Percentiles rank a stretch among this genome's conserved stretches.
Evolutionary conservation across 1,140 invertebrate genomes (phyloP).

Genomic region (Mamestra configurata): DNA sequence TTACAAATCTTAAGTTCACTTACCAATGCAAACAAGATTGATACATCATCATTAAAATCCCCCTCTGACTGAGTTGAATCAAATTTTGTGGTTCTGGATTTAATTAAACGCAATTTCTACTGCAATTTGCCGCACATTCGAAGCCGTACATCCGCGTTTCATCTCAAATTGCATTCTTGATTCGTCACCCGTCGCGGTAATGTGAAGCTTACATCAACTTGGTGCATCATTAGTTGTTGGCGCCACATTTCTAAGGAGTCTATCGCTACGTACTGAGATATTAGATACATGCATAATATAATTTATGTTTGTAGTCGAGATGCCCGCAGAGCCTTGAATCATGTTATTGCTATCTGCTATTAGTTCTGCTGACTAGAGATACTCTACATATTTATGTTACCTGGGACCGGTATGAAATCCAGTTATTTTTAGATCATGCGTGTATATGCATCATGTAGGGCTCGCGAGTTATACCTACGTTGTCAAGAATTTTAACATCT

Average conservation of each 20-base stretch:
- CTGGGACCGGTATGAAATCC: constrained; percentile 34
- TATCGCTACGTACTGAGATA: constrained; percentile 68
- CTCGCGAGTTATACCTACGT: background rate
- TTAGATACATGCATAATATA: constrained; percentile 53
- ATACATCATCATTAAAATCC: background rate
- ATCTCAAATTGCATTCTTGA: constrained; percentile 49
- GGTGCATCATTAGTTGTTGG: constrained; percentile 43
- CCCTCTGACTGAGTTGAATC: background rate
- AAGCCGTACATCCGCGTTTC: constrained; percentile 42
- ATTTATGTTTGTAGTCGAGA: constrained; percentile 63
- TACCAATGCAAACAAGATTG: constrained; percentile 1
- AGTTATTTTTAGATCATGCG: constrained; percentile 43
- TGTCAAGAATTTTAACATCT: background rate
- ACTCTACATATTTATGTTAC: constrained; percentile 41
- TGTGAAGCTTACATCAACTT: constrained; percentile 27
- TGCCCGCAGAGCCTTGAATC: constrained; percentile 66
- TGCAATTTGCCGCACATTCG: constrained; percentile 38
- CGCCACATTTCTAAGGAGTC: constrained; percentile 52
- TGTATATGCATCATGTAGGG: background rate
- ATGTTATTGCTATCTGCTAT: constrained; percentile 63
- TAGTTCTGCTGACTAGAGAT: constrained; percentile 45
- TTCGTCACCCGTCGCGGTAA: constrained; percentile 40
- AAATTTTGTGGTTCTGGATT: background rate
- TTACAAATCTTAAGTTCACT: background rate
- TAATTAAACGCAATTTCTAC: constrained; percentile 31